These are phyloP conservation scores for Blastobasis lacticolella DNA, from an alignment of 2,888 invertebrate genomes.

Conservation along the genomic window DNA sequence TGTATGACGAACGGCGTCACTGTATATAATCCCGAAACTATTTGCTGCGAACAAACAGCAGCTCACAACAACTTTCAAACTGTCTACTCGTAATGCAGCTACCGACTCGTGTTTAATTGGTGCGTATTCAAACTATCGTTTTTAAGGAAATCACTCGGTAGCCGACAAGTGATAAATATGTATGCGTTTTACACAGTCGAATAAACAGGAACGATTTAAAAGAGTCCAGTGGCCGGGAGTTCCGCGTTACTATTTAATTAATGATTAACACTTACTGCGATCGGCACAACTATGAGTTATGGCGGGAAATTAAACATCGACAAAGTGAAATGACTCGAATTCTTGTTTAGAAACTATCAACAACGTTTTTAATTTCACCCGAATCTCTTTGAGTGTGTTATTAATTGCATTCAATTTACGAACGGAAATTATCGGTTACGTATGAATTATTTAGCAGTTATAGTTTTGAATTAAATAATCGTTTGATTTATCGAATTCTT, in stretches of 20 bases:
- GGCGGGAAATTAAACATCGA: conserved; percentile 8
- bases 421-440: conserved; percentile 4
- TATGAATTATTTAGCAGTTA: neutral
- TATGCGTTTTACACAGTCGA: conserved; percentile 21
- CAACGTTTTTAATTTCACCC: conserved; percentile 9
- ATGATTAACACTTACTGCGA: conserved; percentile 20
- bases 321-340: conserved; percentile 10
- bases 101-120: conserved; percentile 23
- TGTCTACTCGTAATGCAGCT: conserved; percentile 19
- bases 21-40: neutral
- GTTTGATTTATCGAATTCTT: too few relatives aligned
- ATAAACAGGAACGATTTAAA: conserved; percentile 22
- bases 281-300: conserved; percentile 14
- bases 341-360: conserved; percentile 13
- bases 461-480: too few relatives aligned
- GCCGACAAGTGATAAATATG: conserved; percentile 16
- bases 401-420: conserved; percentile 7
- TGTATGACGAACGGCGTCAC: neutral
- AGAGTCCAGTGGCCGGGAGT: conserved; percentile 15
- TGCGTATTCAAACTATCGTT: conserved; percentile 24
- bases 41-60: conserved; percentile 1
- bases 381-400: conserved; percentile 4
- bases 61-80: conserved; percentile 30
- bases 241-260: conserved; percentile 25
- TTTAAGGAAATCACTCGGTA: conserved; percentile 22